Evolutionary conservation across 35 echinoderm and acorn worm genomes (phyloP), one percentile per base, ranked within the genome.

Genomic region (Lytechinus pictus): DNA sequence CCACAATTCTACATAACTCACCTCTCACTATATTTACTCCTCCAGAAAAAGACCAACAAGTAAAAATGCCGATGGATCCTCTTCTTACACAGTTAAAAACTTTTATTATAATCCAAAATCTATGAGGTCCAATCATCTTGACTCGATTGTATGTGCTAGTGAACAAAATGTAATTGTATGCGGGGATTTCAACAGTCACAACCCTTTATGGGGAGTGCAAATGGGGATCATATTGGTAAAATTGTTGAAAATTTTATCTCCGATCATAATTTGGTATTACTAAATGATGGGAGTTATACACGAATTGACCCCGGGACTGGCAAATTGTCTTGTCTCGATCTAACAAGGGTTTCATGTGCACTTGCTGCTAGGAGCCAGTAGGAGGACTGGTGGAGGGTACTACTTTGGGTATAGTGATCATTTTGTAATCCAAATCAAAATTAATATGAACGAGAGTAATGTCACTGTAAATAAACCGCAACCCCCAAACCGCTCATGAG

Each of bases 41-140:
- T 11, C 33, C 8, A 12, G 9, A 16, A 90, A 0, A 33, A 90
- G 52, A 51, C 7, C n/a, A 28, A 33, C 4, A 52, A 90, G 52
- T 90, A 5, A 10, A 33, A 3, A 90, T 90, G 0, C 4, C 1
- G 2, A 4, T 0, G 14, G 0, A 6, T 9, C 16, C 10, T 21
- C 14, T 9, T 4, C 0, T 14, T 12, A 6, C 52, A 21, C 27
- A 4, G 13, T 90, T 6, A 24, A 44, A 12, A 52, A 90, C 52
- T 52, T 90, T 52, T 90, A 90, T 52, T 90, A 90, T 90, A 90
- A 90, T 9, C 88, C 88, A 53, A 44, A 53, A 27, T 13, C n/a
- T 5, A 29, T 52, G 52, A 52, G 13, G 11, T 8, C 11, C 1
- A 27, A 90, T 29, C 21, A 10, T 3, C 28, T 90, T 1, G 52